Conservation (phyloP, 2,113 vertebrate species). For the Acanthisitta chloris region DNA sequence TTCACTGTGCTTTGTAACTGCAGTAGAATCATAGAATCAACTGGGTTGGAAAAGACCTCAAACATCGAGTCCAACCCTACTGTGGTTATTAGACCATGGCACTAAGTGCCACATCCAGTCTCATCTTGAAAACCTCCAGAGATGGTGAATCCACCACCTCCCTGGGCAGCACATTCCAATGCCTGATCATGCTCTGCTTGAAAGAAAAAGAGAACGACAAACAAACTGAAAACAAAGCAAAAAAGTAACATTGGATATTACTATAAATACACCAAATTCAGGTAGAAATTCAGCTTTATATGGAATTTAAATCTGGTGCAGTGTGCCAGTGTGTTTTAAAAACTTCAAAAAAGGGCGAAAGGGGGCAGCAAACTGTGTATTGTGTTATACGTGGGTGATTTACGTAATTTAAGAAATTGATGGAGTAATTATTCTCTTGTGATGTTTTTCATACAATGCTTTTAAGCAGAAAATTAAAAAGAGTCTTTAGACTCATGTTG, state of each 20-base stretch:
- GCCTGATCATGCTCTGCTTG: too few species aligned
- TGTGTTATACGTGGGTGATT: neutral
- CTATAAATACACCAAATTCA: neutral
- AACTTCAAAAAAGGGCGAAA: neutral
- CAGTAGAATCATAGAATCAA: too few species aligned
- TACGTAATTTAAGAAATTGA: neutral
- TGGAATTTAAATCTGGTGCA: neutral
- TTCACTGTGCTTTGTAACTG: neutral
- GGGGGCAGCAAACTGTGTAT: neutral
- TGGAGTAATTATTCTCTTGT: neutral
- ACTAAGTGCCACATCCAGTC: too few species aligned
- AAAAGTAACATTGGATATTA: neutral
- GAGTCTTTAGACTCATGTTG: neutral
- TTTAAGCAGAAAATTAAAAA: neutral
- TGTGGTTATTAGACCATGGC: too few species aligned
- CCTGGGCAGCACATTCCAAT: too few species aligned
- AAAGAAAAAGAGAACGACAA: neutral
- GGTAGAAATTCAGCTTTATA: neutral
- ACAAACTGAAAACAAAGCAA: neutral
- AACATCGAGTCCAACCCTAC: too few species aligned
- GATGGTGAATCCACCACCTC: too few species aligned
- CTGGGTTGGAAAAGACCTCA: too few species aligned
- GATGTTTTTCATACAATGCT: neutral
- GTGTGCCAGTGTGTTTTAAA: neutral
- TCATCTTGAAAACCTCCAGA: too few species aligned